Conservation (phyloP, 2,888 invertebrate species). For the Drosophila planitibia region DNA sequence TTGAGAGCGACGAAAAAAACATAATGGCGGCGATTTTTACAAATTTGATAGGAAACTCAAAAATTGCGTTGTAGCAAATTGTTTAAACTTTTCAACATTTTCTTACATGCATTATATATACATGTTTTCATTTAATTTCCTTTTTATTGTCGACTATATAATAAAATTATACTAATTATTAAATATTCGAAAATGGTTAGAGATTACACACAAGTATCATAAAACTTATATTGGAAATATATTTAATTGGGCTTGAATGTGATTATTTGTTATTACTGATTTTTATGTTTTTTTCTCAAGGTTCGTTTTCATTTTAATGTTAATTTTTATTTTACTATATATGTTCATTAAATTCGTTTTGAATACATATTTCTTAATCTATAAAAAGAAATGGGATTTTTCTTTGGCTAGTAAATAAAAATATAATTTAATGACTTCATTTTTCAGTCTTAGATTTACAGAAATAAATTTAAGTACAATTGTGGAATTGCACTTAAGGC, state of each 20-base stretch:
- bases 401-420: not conserved
- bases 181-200: slow-evolving; percentile 7
- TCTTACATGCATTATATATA: slow-evolving; percentile 27
- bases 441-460: not conserved
- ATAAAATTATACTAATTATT: slow-evolving; percentile 9
- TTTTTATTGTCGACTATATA: slow-evolving; percentile 36
- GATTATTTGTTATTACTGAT: slow-evolving; percentile 1
- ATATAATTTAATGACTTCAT: not conserved
- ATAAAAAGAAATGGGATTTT: not conserved
- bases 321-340: slow-evolving; percentile 3
- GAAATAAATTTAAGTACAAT: not conserved
- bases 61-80: slow-evolving; percentile 81
- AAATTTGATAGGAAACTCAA: slow-evolving; percentile 72
- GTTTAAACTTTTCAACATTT: slow-evolving; percentile 66
- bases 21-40: slow-evolving; percentile 75
- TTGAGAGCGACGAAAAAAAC: slow-evolving; percentile 60
- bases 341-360: not conserved
- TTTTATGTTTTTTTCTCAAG: slow-evolving; percentile 7
- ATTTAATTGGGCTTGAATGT: not conserved
- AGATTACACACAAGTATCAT: not conserved
- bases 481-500: not conserved
- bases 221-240: not conserved
- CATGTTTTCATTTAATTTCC: slow-evolving; percentile 11
- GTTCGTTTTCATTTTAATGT: not conserved
- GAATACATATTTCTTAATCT: not conserved